phyloP scores from a whole-genome alignment of 2,888 invertebrate genomes.

The Cyaniris semiargus region DNA sequence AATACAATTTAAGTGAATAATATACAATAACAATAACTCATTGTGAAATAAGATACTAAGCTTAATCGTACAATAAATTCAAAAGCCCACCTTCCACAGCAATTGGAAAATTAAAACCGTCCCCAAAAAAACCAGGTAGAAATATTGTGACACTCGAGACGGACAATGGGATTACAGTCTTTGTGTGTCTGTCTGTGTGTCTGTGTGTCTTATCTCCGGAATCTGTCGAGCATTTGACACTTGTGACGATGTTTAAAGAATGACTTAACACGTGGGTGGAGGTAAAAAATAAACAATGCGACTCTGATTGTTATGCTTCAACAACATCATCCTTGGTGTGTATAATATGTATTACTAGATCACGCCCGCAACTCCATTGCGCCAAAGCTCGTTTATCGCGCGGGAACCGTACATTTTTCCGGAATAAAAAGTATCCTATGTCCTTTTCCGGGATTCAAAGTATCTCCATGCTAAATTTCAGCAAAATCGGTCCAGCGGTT shows the following conservation, averaged over 20 bases:
- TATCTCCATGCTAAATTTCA: too few relatives aligned
- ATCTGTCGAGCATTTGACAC: slow-evolving; percentile 22
- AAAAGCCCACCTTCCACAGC: background rate
- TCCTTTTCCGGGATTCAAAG: too few relatives aligned
- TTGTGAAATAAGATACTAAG: background rate
- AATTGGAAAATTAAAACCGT: slow-evolving; percentile 5
- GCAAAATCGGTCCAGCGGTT: too few relatives aligned
- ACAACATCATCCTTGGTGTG: too few relatives aligned
- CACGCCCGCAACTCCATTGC: too few relatives aligned
- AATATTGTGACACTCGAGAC: slow-evolving; percentile 39
- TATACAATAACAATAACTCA: background rate
- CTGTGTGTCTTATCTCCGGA: slow-evolving; percentile 14
- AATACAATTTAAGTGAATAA: background rate
- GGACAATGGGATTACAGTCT: slow-evolving; percentile 23
- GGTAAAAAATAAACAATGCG: slow-evolving; percentile 25
- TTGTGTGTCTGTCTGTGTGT: slow-evolving; percentile 29
- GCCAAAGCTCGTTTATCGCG: too few relatives aligned
- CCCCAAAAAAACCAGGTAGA: slow-evolving; percentile 33
- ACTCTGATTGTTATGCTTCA: background rate
- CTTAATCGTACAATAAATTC: background rate
- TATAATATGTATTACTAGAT: too few relatives aligned
- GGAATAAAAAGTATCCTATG: too few relatives aligned
- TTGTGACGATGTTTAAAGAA: slow-evolving; percentile 19
- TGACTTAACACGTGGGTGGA: slow-evolving; percentile 20
- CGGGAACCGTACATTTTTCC: too few relatives aligned